Conservation (phyloP, 2,888 invertebrate genomes). For the Doris montereyensis region DNA sequence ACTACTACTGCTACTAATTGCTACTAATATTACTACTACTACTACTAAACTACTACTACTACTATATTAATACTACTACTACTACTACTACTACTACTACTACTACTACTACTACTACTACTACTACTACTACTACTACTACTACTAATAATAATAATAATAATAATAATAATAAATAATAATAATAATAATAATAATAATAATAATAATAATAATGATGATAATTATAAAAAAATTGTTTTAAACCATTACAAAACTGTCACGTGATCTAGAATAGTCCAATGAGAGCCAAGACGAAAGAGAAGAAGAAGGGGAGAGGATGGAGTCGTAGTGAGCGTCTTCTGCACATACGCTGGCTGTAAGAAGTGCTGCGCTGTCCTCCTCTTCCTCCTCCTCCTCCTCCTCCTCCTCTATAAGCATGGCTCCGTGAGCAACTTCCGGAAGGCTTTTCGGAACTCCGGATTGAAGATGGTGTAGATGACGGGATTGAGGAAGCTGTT, state of each 20-base stretch:
- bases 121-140: neutral
- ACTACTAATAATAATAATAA: neutral
- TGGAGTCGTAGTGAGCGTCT: neutral
- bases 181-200: neutral
- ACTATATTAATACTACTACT: neutral
- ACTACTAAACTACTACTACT: neutral
- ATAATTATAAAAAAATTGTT: neutral
- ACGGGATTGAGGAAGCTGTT: constrained; percentile 87
- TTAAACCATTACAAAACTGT: no score
- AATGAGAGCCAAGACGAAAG: neutral
- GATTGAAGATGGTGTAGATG: constrained; percentile 73
- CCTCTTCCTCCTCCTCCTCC: constrained; percentile 1
- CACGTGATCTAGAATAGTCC: no score
- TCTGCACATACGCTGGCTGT: neutral
- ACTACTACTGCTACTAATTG: no score
- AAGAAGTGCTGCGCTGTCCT: neutral
- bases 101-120: neutral
- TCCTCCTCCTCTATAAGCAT: constrained; percentile 39
- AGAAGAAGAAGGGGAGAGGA: neutral
- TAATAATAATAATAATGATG: neutral
- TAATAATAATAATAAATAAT: neutral
- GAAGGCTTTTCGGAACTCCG: constrained; percentile 97
- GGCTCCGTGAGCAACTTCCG: constrained; percentile 83
- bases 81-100: neutral
- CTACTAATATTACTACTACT: neutral